Base-by-base conservation (phyloP, 2,888 invertebrate species). In the Branchellion lobata region DNA sequence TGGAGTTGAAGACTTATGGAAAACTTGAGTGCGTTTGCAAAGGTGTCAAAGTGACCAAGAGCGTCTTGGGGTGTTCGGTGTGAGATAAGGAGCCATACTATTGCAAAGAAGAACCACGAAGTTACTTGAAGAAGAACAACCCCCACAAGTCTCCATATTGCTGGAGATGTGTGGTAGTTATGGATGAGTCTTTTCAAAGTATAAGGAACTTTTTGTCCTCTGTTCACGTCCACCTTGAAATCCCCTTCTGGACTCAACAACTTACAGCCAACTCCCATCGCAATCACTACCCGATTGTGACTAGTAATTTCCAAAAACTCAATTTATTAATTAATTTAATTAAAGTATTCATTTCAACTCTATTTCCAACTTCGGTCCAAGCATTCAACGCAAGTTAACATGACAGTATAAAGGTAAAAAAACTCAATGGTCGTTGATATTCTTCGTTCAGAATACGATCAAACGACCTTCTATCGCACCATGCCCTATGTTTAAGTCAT, bases 31-130 rank as follows among this genome's bases (percentile, higher is more conserved):
- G 77, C 77, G 24, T 65, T 24, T n/a, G 36, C 31, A 65, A 77
- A 77, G 5, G 5, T 2, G 5, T 61, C 33, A 8, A 65, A 36
- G 21, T 8, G 3, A 24, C 3, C 61, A n/a, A 57, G 24, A n/a
- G 3, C 21, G 3, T 77, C 61, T 33, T 31, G 61, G 24, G 31
- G 65, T 1, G n/a, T 65, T 57, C 21, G 8, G 36, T 77, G 57
- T 33, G 61, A 1, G 18, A 77, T 33, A 1, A 77, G 14, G 36
- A 51, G 53, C 77, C 77, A 77, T 18, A 77, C 24, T 8, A 77
- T 21, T 24, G 77, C 61, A 65, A 77, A 77, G 21, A 33, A 0
- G 18, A 77, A 18, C 77, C 77, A 77, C n/a, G 77, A 77, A 65
- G 5, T 11, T 14, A 77, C 27, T 11, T 36, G 57, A 34, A 61